Evolutionary conservation across 2,113 vertebrate species (phyloP), one percentile per base, ranked within the genome.

Genomic region (Indri indri): DNA sequence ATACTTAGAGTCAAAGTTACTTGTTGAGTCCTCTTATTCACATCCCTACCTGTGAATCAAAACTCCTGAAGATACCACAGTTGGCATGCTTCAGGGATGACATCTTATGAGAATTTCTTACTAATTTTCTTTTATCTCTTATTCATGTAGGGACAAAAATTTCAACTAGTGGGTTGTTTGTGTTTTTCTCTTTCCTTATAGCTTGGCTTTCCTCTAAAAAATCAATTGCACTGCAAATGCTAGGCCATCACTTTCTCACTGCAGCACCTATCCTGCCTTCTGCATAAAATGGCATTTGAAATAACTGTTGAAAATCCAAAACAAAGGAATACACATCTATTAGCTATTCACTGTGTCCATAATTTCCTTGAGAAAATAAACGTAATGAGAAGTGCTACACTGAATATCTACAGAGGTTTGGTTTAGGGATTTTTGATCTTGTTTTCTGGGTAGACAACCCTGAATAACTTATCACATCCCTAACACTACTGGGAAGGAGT

Each of bases 161-260:
- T 82, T 59, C 89, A 89, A 22, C 61, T 25, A 9, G 30, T 37
- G n/a, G 27, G 12, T 76, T 77, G 32, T 40, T 80, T 96, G 61
- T 94, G 73, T 27, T 87, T 32, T 50, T 87, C 82, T 73, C 40
- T 89, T 89, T 7, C 71, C 77, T 70, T 66, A 34, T 30, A 57
- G 54, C 17, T 91, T 76, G 59, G 59, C 71, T 96, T 95, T 95
- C 81, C 89, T 94, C 70, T 92, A 11, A 92, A 92, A 57, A 76
- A 92, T 92, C 32, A 83, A 84, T 85, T 77, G 25, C 40, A 45
- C 54, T 88, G 47, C 52, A 81, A 84, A 66, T 73, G 57, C 40
- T 70, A 8, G 16, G 23, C 59, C 25, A 54, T 88, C 30, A 10
- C 57, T 70, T 91, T 90, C n/a, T 47, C 84, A 73, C 8, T 23